Evolutionary conservation across 2,113 vertebrate species (phyloP), one percentile per base, ranked within the genome.

Genomic region (Rhea pennata): DNA sequence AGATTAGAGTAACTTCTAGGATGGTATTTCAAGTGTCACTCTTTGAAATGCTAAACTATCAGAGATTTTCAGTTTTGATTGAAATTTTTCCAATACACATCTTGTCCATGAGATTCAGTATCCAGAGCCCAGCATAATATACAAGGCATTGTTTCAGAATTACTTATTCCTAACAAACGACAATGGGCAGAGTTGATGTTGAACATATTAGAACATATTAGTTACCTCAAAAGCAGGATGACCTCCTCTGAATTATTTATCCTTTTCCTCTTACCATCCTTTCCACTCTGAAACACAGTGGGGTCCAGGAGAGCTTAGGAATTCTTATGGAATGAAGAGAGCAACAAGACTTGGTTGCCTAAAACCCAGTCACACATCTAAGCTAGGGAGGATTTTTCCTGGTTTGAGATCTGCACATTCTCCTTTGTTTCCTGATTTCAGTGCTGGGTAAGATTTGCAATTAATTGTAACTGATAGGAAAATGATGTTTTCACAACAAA

Each of bases 21-120:
- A 33, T 86, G 6, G 3, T 26, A n/a, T 22, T 58, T 29, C 59
- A 88, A 10, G 1, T 74, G 29, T 42, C 44, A 83, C 12, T 31
- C 12, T 87, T 36, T 20, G 39, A 84, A 78, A 13, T 19, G 16
- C 15, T 75, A 16, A 87, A 42, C 8, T 0, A 0, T 61, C 72
- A 48, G 44, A 73, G 22, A 5, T 9, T 17, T 82, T 26, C 15
- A 7, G 2, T 31, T 27, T 31, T 72, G n/a, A 72, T 36, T 36
- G 36, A 36, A 36, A 36, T 36, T 36, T 15, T 29, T 5, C 24
- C 26, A 6, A 1, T 7, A n/a, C 5, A 24, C 0, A 0, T 29
- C 77, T 75, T 87, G 7, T 8, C 19, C 12, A 29, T 36, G 5
- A 69, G 20, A 14, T 12, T 24, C 51, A 66, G 70, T 56, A 65